Evolutionary conservation across 2,113 vertebrate species (phyloP), one percentile per base, ranked within the genome.

Genomic region (Asarcornis scutulata): DNA sequence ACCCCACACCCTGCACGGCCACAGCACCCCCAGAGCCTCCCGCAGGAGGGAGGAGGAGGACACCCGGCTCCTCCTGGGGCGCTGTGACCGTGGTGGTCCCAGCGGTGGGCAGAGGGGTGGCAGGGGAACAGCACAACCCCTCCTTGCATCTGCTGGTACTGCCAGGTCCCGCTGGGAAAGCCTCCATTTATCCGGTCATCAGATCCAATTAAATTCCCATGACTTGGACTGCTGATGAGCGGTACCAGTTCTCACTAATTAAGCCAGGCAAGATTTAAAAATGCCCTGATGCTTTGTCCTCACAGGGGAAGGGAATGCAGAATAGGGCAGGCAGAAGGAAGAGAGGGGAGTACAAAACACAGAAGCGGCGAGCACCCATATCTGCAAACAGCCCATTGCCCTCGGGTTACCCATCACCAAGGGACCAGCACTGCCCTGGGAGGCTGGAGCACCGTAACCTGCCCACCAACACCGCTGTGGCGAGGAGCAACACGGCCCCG

Each of bases 121-220:
- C 21, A 25, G 52, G 60, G 74, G 91, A 95, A 91, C 48, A 89
- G 46, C 95, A 93, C 80, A 82, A 91, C 93, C 94, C 93, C 91
- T 96, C 85, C 90, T 93, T 92, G 82, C 83, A 93, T 93, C 67
- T 40, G 46, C 60, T 77, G 77, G 94, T 96, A 92, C 97, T 92
- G 84, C 71, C 92, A 96, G 96, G 96, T 95, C 94, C 96, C 96
- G 75, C 53, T 79, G 91, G 85, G 69, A 95, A 96, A 93, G 92
- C 96, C 96, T 97, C 94, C 86, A 96, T 96, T 97, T 97, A 97
- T 96, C 97, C 95, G 96, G 95, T 96, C 95, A 97, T 97, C 97
- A 97, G 87, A 97, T 97, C 97, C 97, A 97, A 97, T 97, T 97
- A 97, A 96, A 97, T 95, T 94, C 93, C 93, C 94, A 85, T 90